These are phyloP conservation scores for Halesus radiatus DNA, from an alignment of 1,140 invertebrate genomes.

Conservation along the genomic window DNA sequence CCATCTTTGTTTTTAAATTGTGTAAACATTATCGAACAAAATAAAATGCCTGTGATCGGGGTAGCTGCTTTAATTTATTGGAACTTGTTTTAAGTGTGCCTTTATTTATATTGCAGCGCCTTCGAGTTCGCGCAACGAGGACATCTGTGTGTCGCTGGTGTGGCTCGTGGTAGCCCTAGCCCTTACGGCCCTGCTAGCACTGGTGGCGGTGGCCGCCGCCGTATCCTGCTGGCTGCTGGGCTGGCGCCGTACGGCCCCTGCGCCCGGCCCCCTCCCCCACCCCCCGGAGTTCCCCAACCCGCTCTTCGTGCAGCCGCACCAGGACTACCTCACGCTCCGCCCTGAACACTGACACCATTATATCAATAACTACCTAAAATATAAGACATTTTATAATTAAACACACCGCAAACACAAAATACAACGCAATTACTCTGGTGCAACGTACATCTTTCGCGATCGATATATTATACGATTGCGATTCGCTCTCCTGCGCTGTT, in stretches of 20 bases:
- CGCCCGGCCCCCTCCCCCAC: constrained; percentile 90
- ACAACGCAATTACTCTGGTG: constrained; percentile 22
- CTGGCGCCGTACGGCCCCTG: constrained; percentile 87
- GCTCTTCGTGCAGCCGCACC: constrained; percentile 86
- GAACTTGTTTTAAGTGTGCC: not conserved
- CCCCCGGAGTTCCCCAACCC: constrained; percentile 96
- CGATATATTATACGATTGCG: not conserved
- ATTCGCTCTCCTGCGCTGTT: constrained; percentile 16
- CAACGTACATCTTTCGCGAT: constrained; percentile 24
- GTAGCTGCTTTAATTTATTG: too few relatives aligned
- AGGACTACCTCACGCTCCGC: constrained; percentile 74
- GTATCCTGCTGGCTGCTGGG: constrained; percentile 96
- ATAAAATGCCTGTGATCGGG: too few relatives aligned
- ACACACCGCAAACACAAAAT: not conserved
- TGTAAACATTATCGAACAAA: too few relatives aligned
- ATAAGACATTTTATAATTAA: not conserved
- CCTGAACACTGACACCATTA: constrained; percentile 46
- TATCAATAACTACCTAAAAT: not conserved
- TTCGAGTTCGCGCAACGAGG: constrained; percentile 70
- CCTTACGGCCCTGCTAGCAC: constrained; percentile 89
- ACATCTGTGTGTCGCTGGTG: constrained; percentile 94
- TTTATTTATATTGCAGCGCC: constrained; percentile 34
- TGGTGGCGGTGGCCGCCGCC: constrained; percentile 93
- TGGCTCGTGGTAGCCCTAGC: constrained; percentile 93
- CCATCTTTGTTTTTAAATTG: too few relatives aligned